phyloP scores from a whole-genome alignment of 2,888 invertebrate genomes.

The Harpalus rufipes region DNA sequence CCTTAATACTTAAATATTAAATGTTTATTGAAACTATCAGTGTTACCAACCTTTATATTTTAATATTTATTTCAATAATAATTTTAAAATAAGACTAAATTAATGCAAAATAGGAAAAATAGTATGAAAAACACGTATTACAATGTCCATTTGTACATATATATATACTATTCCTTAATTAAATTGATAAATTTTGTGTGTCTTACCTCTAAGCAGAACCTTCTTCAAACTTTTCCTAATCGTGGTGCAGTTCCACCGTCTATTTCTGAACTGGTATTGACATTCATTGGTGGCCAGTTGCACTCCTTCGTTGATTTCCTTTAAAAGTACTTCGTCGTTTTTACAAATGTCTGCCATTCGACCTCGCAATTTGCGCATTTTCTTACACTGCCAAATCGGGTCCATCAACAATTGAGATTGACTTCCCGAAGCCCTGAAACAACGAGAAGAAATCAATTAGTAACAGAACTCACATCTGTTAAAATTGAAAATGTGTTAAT shows the following conservation, averaged over 20 bases:
- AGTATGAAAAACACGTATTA: too few relatives aligned
- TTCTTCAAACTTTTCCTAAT: constrained; percentile 89
- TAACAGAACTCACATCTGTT: neutral
- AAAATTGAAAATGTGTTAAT: too few relatives aligned
- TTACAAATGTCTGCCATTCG: constrained; percentile 91
- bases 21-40: too few relatives aligned
- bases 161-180: too few relatives aligned
- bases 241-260: constrained; percentile 94
- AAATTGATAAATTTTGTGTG: neutral
- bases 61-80: too few relatives aligned
- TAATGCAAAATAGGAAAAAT: too few relatives aligned
- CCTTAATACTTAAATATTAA: too few relatives aligned
- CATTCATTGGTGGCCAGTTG: constrained; percentile 91
- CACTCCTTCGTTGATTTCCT: constrained; percentile 91
- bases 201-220: constrained; percentile 90
- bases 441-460: neutral
- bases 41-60: too few relatives aligned
- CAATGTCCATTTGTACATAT: too few relatives aligned
- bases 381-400: constrained; percentile 92
- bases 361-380: constrained; percentile 87
- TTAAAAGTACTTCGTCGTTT: constrained; percentile 88
- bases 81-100: too few relatives aligned
- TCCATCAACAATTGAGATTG: constrained; percentile 94
- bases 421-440: constrained; percentile 79
- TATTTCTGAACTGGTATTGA: constrained; percentile 90